These are phyloP conservation scores for Eumerus sabulonum DNA, from an alignment of 2,888 invertebrate genomes.

Conservation along the genomic window DNA sequence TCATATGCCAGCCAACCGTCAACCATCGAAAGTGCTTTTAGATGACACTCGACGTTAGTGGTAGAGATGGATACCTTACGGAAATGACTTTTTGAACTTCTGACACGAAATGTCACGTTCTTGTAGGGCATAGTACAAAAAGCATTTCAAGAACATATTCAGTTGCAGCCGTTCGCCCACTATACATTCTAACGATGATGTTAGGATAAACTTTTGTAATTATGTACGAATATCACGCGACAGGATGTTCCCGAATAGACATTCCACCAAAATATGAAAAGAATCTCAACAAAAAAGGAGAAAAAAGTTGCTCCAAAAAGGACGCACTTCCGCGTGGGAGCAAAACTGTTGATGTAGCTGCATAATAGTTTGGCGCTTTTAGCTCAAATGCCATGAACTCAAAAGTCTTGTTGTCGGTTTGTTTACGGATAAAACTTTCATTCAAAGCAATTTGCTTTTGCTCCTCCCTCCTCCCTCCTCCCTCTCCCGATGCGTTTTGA, in stretches of 20 bases:
- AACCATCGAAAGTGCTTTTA: no score
- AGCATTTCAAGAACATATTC: conserved; percentile 44
- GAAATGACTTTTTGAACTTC: conserved; percentile 64
- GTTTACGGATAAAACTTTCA: conserved; percentile 49
- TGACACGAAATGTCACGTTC: conserved; percentile 64
- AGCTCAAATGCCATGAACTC: background rate
- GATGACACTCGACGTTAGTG: no score
- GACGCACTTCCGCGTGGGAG: conserved; percentile 40
- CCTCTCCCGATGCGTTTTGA: conserved; percentile 12
- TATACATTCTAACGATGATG: conserved; percentile 53
- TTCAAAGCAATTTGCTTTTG: conserved; percentile 36
- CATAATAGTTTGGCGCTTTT: no score
- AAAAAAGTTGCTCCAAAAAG: no score
- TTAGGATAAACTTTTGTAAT: conserved; percentile 66
- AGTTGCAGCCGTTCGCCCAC: conserved; percentile 57
- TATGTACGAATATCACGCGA: conserved; percentile 53
- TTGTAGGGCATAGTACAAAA: conserved; percentile 51
- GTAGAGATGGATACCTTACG: no score
- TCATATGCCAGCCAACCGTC: no score
- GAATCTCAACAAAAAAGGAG: no score
- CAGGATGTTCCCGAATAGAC: conserved; percentile 48
- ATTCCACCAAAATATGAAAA: conserved; percentile 8
- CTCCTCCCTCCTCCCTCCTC: conserved; percentile 15
- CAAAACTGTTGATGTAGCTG: conserved; percentile 2
- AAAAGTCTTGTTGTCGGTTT: background rate